These are phyloP conservation scores for Daubentonia madagascariensis DNA, from an alignment of 2,113 vertebrate genomes.

Conservation along the genomic window DNA sequence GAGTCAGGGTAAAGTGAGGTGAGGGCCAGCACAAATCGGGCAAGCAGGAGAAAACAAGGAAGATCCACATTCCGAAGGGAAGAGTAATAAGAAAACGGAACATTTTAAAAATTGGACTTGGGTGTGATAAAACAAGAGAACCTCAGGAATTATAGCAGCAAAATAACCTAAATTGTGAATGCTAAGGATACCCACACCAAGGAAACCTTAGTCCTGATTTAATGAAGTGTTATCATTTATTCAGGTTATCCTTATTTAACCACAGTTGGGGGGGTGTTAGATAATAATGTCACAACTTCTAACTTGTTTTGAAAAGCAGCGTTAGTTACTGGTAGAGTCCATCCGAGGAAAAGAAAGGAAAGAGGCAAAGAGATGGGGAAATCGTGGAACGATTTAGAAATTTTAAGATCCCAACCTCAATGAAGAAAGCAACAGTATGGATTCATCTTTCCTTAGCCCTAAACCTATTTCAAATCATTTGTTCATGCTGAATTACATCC, in stretches of 20 bases:
- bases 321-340: background rate
- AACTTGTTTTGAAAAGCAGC: constrained; percentile 19
- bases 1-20: background rate
- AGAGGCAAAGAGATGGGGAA: background rate
- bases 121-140: background rate
- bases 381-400: background rate
- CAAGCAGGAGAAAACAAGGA: background rate
- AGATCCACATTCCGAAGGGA: background rate
- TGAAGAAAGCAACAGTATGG: background rate
- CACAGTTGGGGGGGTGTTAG: background rate
- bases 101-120: background rate
- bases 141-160: background rate
- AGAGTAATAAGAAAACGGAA: background rate
- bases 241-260: background rate
- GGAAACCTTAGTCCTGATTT: background rate
- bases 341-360: background rate
- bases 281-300: background rate
- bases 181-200: background rate
- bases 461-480: background rate
- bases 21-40: background rate
- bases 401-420: background rate
- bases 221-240: background rate
- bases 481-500: constrained; percentile 29
- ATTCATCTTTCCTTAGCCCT: background rate
- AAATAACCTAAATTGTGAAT: background rate